phyloP scores from a whole-genome alignment of 2,888 invertebrate genomes.

The Oxystoma pomonae region DNA sequence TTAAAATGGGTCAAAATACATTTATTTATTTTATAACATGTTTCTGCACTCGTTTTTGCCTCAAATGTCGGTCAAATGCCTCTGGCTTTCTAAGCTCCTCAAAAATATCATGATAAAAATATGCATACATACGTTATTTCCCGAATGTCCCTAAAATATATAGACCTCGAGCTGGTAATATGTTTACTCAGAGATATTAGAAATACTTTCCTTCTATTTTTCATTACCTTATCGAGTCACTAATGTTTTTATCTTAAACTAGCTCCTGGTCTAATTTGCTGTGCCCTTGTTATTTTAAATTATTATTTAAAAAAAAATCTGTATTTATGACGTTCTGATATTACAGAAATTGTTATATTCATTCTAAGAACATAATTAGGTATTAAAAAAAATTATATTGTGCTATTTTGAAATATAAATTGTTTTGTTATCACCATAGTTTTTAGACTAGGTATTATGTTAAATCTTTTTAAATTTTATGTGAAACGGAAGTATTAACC shows the following conservation, averaged over 20 bases:
- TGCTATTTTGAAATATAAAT: slow-evolving; percentile 19
- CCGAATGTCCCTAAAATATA: not conserved
- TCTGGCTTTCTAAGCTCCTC: too few species aligned
- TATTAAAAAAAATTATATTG: slow-evolving; percentile 12
- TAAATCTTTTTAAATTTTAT: slow-evolving; percentile 20
- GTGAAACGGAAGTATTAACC: slow-evolving; percentile 11
- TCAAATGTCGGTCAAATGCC: too few species aligned
- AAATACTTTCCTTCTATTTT: too few species aligned
- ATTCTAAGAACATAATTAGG: not conserved
- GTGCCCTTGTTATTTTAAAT: not conserved
- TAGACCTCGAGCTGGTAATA: not conserved
- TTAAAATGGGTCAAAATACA: too few species aligned
- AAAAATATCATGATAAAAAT: too few species aligned
- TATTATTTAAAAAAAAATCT: not conserved
- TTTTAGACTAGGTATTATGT: slow-evolving; percentile 20
- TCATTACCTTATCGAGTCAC: too few species aligned
- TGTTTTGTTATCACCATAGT: slow-evolving; percentile 21
- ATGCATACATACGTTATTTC: not conserved
- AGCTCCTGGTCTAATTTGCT: not conserved
- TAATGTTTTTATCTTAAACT: not conserved
- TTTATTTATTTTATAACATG: too few species aligned
- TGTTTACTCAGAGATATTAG: too few species aligned
- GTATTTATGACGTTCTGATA: not conserved
- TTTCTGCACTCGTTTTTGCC: too few species aligned
- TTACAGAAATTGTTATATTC: not conserved